phyloP scores from a whole-genome alignment of 1,140 invertebrate species.

The Aricia agestis region DNA sequence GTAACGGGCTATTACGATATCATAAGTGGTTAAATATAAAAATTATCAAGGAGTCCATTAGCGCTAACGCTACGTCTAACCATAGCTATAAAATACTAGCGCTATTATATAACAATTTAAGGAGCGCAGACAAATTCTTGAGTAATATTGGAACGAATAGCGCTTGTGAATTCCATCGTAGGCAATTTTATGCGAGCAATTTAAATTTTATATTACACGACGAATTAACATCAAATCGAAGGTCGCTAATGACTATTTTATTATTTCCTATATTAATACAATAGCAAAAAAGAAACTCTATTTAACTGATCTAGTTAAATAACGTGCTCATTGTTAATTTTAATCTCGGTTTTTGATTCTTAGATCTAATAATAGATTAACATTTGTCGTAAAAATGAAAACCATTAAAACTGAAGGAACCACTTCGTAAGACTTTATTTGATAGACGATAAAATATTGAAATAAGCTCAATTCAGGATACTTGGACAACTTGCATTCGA shows the following conservation, averaged over 20 bases:
- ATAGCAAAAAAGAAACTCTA: background rate
- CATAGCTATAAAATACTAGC: background rate
- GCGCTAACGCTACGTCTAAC: background rate
- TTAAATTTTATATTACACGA: slow-evolving; percentile 12
- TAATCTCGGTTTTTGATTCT: background rate
- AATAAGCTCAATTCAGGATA: too few relatives aligned
- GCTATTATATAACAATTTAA: slow-evolving; percentile 11
- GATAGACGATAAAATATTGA: too few relatives aligned
- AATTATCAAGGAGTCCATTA: slow-evolving; percentile 10
- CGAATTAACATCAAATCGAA: slow-evolving; percentile 9
- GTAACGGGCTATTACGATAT: background rate
- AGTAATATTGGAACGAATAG: slow-evolving; percentile 5
- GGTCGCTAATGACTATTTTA: background rate
- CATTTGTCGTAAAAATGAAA: too few relatives aligned
- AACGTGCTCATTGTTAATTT: background rate
- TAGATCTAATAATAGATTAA: background rate
- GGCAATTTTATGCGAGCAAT: slow-evolving; percentile 9
- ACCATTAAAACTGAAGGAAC: too few relatives aligned
- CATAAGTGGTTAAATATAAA: background rate
- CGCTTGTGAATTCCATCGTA: slow-evolving; percentile 10
- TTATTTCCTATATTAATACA: slow-evolving; percentile 12
- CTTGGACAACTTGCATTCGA: too few relatives aligned
- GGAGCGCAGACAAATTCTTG: slow-evolving; percentile 5
- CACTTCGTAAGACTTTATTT: too few relatives aligned
- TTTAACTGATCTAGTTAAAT: background rate